Percentiles rank a stretch among this genome's conserved stretches.
Evolutionary conservation across 2,888 invertebrate species (phyloP).

Genomic region (Toxonevra muliebris): DNA sequence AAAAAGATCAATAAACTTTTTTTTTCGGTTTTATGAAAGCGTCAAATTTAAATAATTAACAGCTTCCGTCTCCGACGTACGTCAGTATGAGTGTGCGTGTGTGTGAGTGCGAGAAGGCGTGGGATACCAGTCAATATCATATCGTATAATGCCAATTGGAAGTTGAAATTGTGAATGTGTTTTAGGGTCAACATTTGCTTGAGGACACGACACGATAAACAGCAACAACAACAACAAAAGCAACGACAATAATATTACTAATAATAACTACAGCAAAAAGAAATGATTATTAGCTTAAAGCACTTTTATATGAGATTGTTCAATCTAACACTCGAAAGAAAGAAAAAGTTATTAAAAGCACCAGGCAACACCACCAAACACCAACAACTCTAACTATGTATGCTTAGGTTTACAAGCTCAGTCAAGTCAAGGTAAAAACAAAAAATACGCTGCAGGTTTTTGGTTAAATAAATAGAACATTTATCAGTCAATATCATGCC

Average conservation of each 20-base stretch:
- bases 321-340: background rate
- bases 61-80: conserved; percentile 31
- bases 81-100: background rate
- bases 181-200: conserved; percentile 3
- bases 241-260: too few relatives aligned
- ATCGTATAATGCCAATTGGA: background rate
- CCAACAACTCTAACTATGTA: too few relatives aligned
- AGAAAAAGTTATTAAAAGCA: too few relatives aligned
- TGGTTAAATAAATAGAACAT: conserved; percentile 50
- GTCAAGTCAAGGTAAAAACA: too few relatives aligned
- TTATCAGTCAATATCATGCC: conserved; percentile 43
- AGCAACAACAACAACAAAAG: too few relatives aligned
- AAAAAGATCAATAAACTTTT: conserved; percentile 37
- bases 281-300: background rate
- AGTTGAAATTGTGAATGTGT: background rate
- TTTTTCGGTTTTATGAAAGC: conserved; percentile 3
- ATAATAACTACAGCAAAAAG: too few relatives aligned
- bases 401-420: too few relatives aligned
- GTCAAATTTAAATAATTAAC: conserved; percentile 30
- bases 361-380: too few relatives aligned
- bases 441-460: conserved; percentile 27
- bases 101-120: background rate
- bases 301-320: background rate
- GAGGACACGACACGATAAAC: conserved; percentile 7
- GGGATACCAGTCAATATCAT: too few relatives aligned